A percentile compares a stretch with the other conserved stretches of the same genome.
Conservation (phyloP, 1,140 invertebrate species). For the Zaprionus taronus region DNA sequence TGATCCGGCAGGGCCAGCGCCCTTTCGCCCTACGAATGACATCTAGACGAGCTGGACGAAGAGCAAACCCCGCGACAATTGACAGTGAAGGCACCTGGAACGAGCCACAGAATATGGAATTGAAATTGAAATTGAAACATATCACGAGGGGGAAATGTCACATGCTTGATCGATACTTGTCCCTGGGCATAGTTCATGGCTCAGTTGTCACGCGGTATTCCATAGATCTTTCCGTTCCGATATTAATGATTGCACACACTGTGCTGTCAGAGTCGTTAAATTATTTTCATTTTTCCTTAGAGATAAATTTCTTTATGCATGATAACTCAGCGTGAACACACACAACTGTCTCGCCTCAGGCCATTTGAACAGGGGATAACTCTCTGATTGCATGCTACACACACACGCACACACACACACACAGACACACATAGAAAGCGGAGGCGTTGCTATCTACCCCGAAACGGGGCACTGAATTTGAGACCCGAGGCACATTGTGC, state of each 20-base stretch:
- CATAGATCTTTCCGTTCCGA: slow-evolving; percentile 27
- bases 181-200: slow-evolving; percentile 18
- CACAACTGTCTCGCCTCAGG: slow-evolving; percentile 35
- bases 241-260: slow-evolving; percentile 74
- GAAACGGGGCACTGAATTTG: slow-evolving; percentile 16
- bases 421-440: slow-evolving; percentile 25
- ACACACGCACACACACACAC: slow-evolving; percentile 5
- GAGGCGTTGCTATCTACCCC: slow-evolving; percentile 70
- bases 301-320: slow-evolving; percentile 59
- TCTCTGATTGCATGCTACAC: slow-evolving; percentile 60
- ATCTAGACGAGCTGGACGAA: slow-evolving; percentile 24
- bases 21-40: slow-evolving; percentile 15
- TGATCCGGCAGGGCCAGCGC: slow-evolving; percentile 12
- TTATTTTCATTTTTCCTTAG: slow-evolving; percentile 54
- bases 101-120: slow-evolving; percentile 31
- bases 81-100: slow-evolving; percentile 60
- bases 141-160: slow-evolving; percentile 14
- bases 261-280: slow-evolving; percentile 56
- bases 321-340: slow-evolving; percentile 69
- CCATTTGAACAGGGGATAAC: slow-evolving; percentile 24
- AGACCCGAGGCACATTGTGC: slow-evolving; percentile 46
- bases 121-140: slow-evolving; percentile 10
- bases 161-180: slow-evolving; percentile 39
- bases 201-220: slow-evolving; percentile 20
- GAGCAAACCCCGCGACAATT: slow-evolving; percentile 40